Base-by-base conservation (phyloP, 2,113 vertebrate genomes). In the Caranx ignobilis region DNA sequence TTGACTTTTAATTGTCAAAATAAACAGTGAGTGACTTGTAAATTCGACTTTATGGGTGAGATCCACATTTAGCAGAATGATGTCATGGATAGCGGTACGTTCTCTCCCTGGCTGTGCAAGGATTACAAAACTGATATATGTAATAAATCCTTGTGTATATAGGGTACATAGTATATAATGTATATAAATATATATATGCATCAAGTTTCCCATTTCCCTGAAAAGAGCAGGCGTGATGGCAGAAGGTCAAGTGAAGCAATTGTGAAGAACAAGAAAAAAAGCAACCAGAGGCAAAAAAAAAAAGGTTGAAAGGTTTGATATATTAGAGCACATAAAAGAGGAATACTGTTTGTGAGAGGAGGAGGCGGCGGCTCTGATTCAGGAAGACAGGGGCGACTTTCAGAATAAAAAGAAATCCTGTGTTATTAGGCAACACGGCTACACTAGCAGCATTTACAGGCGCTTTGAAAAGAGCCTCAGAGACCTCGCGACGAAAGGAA, bases 381-480 rank as follows among this genome's bases (percentile, higher is more conserved):
- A 59, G 54, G 39, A 47, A 61, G 65, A 77, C 71, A 48, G 67
- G 50, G 76, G 65, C 1, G 41, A 85, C 75, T 83, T 77, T 90
- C 75, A 78, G 81, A 75, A 79, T 81, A 64, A 77, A 90, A 85
- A 69, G 71, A 34, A 52, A 63, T 47, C 39, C 57, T 81, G 79
- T 86, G 74, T 88, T 81, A 52, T 63, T 84, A 15, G 31, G 67
- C 32, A 78, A 18, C 69, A 6, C 63, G 67, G 10, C 78, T 32
- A 86, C 89, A 89, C 78, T 87, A 7, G 56, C 11, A 75, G 76
- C 89, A 84, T 91, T 92, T 91, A 92, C 77, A 80, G 86, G 59
- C 75, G 50, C 82, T 70, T 84, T 91, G 79, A 93, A 89, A 89
- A 88, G 84, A 70, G 84, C 77, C 90, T 87, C 79, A 87, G 81